A percentile compares a stretch with the other conserved stretches of the same genome.
Conservation (phyloP, 2,888 invertebrate species). For the Malthinus seriepunctatus region DNA sequence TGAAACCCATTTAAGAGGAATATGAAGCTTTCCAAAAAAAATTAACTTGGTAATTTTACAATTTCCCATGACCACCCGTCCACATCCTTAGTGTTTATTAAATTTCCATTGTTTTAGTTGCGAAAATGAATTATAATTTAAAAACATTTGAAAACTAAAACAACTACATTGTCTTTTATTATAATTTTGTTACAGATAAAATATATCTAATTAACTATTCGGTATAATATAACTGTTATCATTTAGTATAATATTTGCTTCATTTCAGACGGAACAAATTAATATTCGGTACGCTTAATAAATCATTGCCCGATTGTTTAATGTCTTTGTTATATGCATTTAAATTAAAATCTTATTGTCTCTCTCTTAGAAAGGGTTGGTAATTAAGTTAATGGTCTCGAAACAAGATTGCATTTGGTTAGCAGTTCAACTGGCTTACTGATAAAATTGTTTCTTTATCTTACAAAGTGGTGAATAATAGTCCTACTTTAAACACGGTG, state of each 20-base stretch:
- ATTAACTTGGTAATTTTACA: too few relatives aligned
- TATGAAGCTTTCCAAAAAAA: too few relatives aligned
- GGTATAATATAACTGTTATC: conserved; percentile 27
- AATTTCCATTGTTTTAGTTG: too few relatives aligned
- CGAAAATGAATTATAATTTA: too few relatives aligned
- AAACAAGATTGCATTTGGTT: conserved; percentile 57
- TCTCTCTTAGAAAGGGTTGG: conserved; percentile 48
- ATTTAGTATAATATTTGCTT: conserved; percentile 42
- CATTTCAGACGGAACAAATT: conserved; percentile 45
- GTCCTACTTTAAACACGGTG: conserved; percentile 34
- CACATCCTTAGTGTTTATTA: too few relatives aligned
- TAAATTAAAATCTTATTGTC: conserved; percentile 24
- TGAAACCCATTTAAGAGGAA: too few relatives aligned
- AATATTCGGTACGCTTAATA: conserved; percentile 41
- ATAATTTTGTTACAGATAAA: conserved; percentile 9
- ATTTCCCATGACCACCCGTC: too few relatives aligned
- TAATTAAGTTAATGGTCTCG: conserved; percentile 57
- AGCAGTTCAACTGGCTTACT: conserved; percentile 54
- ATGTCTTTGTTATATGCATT: conserved; percentile 23
- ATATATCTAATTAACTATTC: conserved; percentile 26
- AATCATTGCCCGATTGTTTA: conserved; percentile 38
- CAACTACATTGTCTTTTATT: neutral
- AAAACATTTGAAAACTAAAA: too few relatives aligned
- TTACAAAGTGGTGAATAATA: conserved; percentile 45
- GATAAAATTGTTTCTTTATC: conserved; percentile 55